These are phyloP conservation scores for Ovibos moschatus DNA, from an alignment of 2,113 vertebrate species.

Conservation along the genomic window DNA sequence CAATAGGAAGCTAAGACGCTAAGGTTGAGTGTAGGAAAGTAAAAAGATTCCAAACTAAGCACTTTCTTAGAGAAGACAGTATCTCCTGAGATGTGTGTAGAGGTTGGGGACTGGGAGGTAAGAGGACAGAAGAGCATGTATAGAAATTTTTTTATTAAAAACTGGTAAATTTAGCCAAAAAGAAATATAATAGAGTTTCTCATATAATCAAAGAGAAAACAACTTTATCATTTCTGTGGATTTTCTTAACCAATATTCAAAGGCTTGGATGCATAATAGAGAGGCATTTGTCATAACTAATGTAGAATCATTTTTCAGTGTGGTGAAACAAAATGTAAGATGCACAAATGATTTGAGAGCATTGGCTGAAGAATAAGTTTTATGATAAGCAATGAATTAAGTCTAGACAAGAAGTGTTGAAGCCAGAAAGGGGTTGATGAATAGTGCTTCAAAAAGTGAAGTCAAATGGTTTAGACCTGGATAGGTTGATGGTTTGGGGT, in stretches of 20 bases:
- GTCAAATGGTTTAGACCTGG: neutral
- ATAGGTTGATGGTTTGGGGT: neutral
- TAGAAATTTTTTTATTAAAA: neutral
- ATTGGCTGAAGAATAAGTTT: neutral
- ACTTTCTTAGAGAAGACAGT: neutral
- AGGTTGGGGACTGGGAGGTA: neutral
- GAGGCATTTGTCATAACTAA: neutral
- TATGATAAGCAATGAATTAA: neutral
- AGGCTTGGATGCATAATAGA: neutral
- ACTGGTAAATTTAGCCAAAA: neutral
- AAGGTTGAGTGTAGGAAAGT: neutral
- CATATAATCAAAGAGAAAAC: neutral
- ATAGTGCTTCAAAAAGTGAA: neutral
- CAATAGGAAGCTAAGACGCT: neutral
- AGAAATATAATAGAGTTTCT: neutral
- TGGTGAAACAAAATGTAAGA: neutral
- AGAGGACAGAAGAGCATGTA: neutral
- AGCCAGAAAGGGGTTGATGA: neutral
- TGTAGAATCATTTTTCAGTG: neutral
- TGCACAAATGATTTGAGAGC: neutral
- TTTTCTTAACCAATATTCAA: neutral
- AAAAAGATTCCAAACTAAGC: neutral
- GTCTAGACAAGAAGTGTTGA: neutral
- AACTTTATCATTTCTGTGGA: neutral
- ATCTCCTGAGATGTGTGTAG: neutral